Evolutionary conservation across 1,140 invertebrate species (phyloP), one percentile per base, ranked within the genome.

Genomic region (Antheraea mylitta): DNA sequence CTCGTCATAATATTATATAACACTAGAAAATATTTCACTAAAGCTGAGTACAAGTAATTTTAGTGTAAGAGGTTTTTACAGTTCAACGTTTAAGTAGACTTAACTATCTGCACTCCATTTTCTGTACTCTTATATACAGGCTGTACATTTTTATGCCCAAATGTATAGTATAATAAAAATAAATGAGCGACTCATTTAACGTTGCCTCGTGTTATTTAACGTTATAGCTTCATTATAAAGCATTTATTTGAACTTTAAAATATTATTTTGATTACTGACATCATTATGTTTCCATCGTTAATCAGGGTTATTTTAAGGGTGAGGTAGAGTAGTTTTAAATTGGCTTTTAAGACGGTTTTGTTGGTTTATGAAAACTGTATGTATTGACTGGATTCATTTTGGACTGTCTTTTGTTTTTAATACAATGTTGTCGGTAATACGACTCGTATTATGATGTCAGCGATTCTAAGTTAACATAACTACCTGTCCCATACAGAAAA

Each of bases 191-290:
- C 11, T 16, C 11, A 13, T 16, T 53, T 13, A 16, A 13, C 16
- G 5, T 53, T 9, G 45, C 13, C 45, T n/a, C 45, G 45, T 53
- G 45, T 16, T 53, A 16, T 16, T 53, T 16, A 16, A 53, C 45
- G 45, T 53, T 53, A 53, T 53, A 53, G 45, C 45, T 53, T 53
- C 45, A 53, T 53, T 53, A 53, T 53, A 53, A 53, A 53, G 11
- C 16, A 16, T 53, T 53, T 42, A 42, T 42, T 42, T 42, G 38
- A 10, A 53, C 13, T 53, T 6, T 13, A 53, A n/a, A 53, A 53
- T 53, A 53, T 53, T 53, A 53, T 13, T 53, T 53, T 53, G 5
- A 16, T 13, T 53, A 53, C 45, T n/a, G 11, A 53, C 1, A 53
- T 53, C 0, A 53, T 53, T 13, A 53, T 53, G 13, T 53, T 53